phyloP scores from a whole-genome alignment of 2,113 vertebrate genomes.

The Dunckerocampus dactyliophorus region DNA sequence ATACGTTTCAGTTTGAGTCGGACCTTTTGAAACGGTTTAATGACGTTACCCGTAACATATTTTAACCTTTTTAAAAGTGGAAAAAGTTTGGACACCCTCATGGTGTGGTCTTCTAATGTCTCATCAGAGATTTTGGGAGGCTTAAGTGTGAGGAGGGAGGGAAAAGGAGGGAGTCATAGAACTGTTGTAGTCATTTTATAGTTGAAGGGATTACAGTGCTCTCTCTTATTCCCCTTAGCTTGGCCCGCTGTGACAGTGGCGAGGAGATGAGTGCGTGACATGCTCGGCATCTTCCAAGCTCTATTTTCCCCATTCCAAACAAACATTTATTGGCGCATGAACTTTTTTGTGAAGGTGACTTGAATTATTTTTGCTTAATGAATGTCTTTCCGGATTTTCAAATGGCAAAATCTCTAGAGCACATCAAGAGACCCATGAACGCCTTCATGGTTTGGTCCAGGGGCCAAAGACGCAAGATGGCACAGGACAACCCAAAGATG shows the following conservation, averaged over 20 bases:
- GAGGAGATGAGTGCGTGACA: conserved; percentile 79
- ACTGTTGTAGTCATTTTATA: conserved; percentile 36
- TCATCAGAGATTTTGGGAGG: conserved; percentile 22
- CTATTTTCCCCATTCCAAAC: not conserved
- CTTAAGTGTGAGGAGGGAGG: conserved; percentile 14
- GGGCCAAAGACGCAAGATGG: conserved; percentile 92
- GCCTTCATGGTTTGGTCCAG: conserved; percentile 98
- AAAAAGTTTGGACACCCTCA: too few relatives aligned
- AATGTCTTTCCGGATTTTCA: conserved; percentile 25
- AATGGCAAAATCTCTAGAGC: conserved; percentile 92
- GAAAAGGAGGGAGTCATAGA: conserved; percentile 34
- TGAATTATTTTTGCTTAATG: conserved; percentile 10
- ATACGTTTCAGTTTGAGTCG: too few relatives aligned
- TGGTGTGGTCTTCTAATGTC: not conserved
- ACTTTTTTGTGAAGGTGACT: conserved; percentile 23
- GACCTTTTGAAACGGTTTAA: too few relatives aligned
- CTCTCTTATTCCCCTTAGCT: conserved; percentile 54
- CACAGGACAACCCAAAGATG: conserved; percentile 97
- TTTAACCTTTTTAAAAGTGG: too few relatives aligned
- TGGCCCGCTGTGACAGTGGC: conserved; percentile 69
- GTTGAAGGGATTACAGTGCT: conserved; percentile 52
- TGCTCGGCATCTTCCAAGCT: conserved; percentile 76
- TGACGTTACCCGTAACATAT: too few relatives aligned
- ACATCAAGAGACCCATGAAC: conserved; percentile 98
- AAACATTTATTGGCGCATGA: conserved; percentile 15